Conservation (phyloP, 2,113 vertebrate genomes). For the Myocastor coypus region DNA sequence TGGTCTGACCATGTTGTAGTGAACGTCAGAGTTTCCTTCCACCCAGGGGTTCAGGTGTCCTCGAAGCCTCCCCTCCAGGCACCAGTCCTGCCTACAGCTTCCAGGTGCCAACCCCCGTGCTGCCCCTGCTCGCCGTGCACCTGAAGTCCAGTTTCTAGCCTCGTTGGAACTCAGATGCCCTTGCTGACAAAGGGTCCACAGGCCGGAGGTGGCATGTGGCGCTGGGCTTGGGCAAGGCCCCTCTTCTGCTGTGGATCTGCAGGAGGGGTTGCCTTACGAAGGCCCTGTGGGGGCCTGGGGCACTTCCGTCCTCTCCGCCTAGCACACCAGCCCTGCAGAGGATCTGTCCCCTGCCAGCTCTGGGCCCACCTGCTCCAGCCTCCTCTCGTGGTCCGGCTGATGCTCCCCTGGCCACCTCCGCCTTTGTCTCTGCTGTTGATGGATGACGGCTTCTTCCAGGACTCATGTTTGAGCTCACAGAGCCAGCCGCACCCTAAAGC, state of each 20-base stretch:
- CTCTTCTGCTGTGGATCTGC: background rate
- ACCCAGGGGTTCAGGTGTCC: background rate
- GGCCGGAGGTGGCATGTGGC: accelerated
- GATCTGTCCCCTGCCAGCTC: background rate
- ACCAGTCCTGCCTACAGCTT: background rate
- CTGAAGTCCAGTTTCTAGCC: background rate
- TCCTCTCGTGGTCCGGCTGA: background rate
- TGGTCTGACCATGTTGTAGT: background rate
- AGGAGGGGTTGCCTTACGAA: background rate
- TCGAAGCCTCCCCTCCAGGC: background rate
- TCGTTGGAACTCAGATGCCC: background rate
- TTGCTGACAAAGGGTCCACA: accelerated
- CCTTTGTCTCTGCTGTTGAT: background rate
- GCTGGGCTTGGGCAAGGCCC: background rate
- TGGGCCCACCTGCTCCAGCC: background rate
- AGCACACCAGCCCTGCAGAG: background rate
- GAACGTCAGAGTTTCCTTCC: background rate
- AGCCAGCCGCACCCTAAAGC: too few relatives aligned
- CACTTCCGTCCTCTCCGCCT: background rate
- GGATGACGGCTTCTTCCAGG: background rate
- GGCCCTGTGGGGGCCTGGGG: background rate
- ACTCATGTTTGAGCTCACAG: background rate
- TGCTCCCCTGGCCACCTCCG: accelerated
- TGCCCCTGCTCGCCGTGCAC: background rate
- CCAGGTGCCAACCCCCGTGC: background rate